phyloP scores from a whole-genome alignment of 2,113 vertebrate species.

The Pipa parva region DNA sequence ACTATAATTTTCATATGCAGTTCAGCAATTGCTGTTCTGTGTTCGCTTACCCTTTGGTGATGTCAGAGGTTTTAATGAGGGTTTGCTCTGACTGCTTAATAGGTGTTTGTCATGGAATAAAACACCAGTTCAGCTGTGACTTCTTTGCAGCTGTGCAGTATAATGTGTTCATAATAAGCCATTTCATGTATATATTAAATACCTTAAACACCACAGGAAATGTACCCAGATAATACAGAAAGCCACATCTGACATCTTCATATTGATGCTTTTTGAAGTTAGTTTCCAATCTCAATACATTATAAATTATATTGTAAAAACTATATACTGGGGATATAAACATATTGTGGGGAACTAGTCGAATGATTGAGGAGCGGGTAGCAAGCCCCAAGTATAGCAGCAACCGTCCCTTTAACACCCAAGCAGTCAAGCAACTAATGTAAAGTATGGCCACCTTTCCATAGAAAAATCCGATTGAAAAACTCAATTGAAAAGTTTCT shows the following conservation, averaged over 20 bases:
- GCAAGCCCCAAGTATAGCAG: too few relatives aligned
- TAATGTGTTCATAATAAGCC: constrained; percentile 48
- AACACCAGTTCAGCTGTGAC: constrained; percentile 48
- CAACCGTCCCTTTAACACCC: too few relatives aligned
- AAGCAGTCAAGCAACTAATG: too few relatives aligned
- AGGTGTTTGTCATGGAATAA: constrained; percentile 63
- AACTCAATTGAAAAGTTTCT: too few relatives aligned
- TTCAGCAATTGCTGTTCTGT: constrained; percentile 59
- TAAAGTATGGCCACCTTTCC: too few relatives aligned
- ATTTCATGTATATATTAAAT: constrained; percentile 20
- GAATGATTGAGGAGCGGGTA: too few relatives aligned
- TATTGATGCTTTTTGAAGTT: too few relatives aligned
- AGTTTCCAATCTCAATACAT: too few relatives aligned
- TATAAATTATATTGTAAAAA: too few relatives aligned
- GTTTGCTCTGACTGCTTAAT: constrained; percentile 61
- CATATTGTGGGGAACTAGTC: too few relatives aligned
- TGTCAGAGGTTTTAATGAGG: constrained; percentile 60
- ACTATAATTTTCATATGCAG: constrained; percentile 67
- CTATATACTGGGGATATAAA: too few relatives aligned
- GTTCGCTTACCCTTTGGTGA: constrained; percentile 61
- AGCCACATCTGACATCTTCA: background rate
- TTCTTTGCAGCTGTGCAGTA: constrained; percentile 55
- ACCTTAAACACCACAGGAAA: constrained; percentile 17
- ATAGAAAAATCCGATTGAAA: too few relatives aligned
- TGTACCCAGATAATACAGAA: background rate